A percentile compares a stretch with the other conserved stretches of the same genome.
phyloP scores from a whole-genome alignment of 2,888 invertebrate species.

The Erpobdella octoculata region DNA sequence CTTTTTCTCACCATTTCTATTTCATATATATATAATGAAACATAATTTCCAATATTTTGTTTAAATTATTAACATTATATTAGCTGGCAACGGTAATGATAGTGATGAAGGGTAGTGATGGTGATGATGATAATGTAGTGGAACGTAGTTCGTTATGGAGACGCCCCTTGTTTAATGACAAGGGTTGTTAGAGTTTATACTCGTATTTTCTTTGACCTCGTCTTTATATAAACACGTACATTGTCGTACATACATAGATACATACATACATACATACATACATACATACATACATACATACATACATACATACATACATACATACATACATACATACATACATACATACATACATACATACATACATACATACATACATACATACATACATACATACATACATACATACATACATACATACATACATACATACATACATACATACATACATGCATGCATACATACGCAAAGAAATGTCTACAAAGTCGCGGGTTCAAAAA shows the following conservation, averaged over 20 bases:
- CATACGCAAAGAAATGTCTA: not conserved
- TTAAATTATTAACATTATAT: no score
- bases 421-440: not conserved
- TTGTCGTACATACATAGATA: not conserved
- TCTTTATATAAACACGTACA: not conserved
- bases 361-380: not conserved
- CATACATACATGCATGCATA: not conserved
- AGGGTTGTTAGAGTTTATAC: no score
- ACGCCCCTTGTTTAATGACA: no score
- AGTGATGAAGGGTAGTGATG: no score
- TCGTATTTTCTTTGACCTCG: not conserved
- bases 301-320: not conserved
- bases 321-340: not conserved
- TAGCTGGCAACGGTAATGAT: no score
- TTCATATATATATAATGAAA: no score
- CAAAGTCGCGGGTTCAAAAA: no score
- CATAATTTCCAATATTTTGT: no score
- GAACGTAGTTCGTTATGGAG: no score
- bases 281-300: not conserved
- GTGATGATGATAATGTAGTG: no score
- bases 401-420: not conserved
- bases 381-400: conserved; percentile 11
- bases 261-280: not conserved
- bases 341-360: conserved; percentile 1
- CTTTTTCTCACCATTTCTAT: no score